Conservation (phyloP, 2,797 vertebrate species). For the Hapalemur alaotrensis region DNA sequence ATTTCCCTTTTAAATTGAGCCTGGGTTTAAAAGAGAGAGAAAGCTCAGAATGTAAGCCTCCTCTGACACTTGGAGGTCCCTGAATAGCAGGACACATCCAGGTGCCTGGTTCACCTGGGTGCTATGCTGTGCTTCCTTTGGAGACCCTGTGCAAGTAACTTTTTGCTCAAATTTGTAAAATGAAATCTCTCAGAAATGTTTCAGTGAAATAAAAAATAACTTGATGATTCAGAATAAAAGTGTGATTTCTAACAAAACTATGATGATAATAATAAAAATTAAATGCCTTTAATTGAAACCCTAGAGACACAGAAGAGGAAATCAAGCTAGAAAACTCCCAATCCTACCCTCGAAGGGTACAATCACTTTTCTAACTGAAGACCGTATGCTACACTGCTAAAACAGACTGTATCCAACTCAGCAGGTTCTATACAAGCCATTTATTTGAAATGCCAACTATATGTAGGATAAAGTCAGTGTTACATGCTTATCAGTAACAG, state of each 20-base stretch:
- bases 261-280: background rate
- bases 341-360: background rate
- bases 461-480: constrained; percentile 90
- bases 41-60: background rate
- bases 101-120: background rate
- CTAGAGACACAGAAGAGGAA: background rate
- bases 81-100: background rate
- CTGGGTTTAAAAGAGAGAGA: background rate
- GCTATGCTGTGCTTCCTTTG: background rate
- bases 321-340: background rate
- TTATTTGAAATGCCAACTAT: constrained; percentile 93
- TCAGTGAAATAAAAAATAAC: background rate
- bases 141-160: background rate
- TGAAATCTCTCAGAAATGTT: background rate
- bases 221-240: background rate
- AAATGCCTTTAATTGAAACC: background rate
- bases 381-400: background rate
- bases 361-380: background rate
- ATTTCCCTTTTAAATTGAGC: background rate
- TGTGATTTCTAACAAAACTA: background rate
- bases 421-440: constrained; percentile 90
- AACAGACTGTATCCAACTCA: constrained; percentile 67
- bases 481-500: constrained; percentile 91
- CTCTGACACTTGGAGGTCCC: background rate
- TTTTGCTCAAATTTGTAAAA: background rate